Base-by-base conservation (phyloP, 2,888 invertebrate species). In the Myopa testacea region DNA sequence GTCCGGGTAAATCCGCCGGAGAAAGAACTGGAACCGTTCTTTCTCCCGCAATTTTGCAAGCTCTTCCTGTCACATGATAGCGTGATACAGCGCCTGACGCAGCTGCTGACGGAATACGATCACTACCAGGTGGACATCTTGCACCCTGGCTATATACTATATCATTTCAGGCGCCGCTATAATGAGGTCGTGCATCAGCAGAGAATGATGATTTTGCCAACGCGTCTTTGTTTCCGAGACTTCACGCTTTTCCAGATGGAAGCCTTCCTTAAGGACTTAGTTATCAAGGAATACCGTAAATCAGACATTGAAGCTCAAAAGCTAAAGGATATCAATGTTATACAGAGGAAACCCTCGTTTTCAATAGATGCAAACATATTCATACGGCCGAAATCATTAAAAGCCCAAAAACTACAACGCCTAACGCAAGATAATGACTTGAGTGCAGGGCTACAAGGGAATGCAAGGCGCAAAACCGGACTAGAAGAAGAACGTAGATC, bases 221-320 rank as follows among this genome's bases (percentile, higher is more conserved):
- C 86, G 0, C 83, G 84, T 3, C 79, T 88, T 4, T 86, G 88
- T 71, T 87, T 86, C 79, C 85, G 88, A 3, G 88, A 88, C 34
- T 88, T 87, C 52, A 85, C 86, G 0, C 79, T 85, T 0, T 86
- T 81, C 52, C 82, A 85, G 71, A 83, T 83, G 84, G 78, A 84
- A 4, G 75, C 79, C 45, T 87, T 87, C 40, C 69, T 86, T 0
- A 19, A 75, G 12, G 83, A 84, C 38, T 50, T 87, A 38, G 76
- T 84, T 7, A 84, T 83, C 0, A 81, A 83, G 0, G 68, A 85
- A 74, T 80, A 77, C 78, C 80, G 80, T 1, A 74, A 78, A 3
- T 12, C 14, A 6, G 6, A 40, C 2, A n/a, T 10, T 4, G 58
- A 62, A 14, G 55, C 19, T 8, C 6, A 52, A 26, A 74, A 7